Conservation (phyloP, 1,140 invertebrate species). For the Tetramorium simillimum region DNA sequence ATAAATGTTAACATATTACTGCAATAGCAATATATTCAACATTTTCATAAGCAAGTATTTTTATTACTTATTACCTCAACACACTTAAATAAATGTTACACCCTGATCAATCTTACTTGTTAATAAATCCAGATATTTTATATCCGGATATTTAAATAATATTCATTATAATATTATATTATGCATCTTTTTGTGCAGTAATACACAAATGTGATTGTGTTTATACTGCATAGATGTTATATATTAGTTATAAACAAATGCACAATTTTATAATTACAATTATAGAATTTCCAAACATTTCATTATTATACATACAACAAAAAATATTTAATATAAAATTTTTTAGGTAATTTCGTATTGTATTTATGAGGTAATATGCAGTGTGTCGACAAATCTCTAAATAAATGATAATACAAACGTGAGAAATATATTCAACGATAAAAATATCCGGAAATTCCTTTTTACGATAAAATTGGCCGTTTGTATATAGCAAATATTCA, state of each 20-base stretch:
- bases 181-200: constrained; percentile 28
- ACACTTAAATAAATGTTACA: constrained; percentile 29
- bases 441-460: constrained; percentile 6
- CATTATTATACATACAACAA: neutral
- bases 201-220: constrained; percentile 33
- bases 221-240: constrained; percentile 57
- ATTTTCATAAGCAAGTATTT: constrained; percentile 29
- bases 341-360: constrained; percentile 3
- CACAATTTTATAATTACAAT: constrained; percentile 19
- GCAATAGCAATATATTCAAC: constrained; percentile 7
- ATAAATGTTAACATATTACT: neutral
- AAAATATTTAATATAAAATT: constrained; percentile 29
- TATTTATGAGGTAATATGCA: constrained; percentile 28
- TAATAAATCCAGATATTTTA: constrained; percentile 44
- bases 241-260: constrained; percentile 48
- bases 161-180: constrained; percentile 29
- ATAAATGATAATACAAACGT: constrained; percentile 16
- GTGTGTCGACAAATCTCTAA: neutral
- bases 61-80: neutral
- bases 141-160: constrained; percentile 34
- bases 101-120: neutral
- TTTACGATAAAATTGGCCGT: constrained; percentile 9
- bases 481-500: constrained; percentile 27
- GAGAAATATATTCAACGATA: neutral
- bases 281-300: neutral